Evolutionary conservation across 2,113 vertebrate genomes (phyloP), one percentile per base, ranked within the genome.

Genomic region (Syrmaticus mikado): DNA sequence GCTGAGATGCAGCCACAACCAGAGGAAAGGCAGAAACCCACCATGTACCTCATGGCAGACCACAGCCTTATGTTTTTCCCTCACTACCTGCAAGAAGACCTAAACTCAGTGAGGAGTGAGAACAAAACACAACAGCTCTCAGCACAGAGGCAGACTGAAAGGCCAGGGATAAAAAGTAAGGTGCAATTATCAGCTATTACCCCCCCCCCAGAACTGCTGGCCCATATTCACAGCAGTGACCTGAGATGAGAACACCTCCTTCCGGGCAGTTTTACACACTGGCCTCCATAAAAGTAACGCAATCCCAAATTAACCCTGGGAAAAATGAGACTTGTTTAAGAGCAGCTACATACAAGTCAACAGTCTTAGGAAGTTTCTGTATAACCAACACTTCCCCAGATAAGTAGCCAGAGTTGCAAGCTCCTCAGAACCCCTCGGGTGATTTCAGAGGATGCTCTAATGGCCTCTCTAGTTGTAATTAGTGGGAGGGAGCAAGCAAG

Each of bases 221-320:
- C 5, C 40, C 22, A 6, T 6, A 8, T 3, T 58, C 82, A 34
- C 52, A 58, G 1, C 0, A 25, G 21, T 0, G 3, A 55, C 2
- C n/a, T 0, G 20, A n/a, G 41, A 60, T 6, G 50, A 64, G 8
- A 89, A 7, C 71, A 71, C 12, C 28, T n/a, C 41, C 21, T 24
- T 58, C 36, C 0, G 11, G 27, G 11, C 8, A 76, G 48, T 4
- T 89, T 76, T 30, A 80, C 36, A 80, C 62, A 22, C 0, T 25
- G 18, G 28, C 46, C 79, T 38, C 82, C 40, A 25, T 5, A 22
- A 30, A 38, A 79, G 52, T 1, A 28, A 58, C 8, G 10, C 1
- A 20, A 72, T 43, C 40, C 38, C 62, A 79, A 67, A 3, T 4
- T 50, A 40, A 40, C 27, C 18, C 7, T 25, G 38, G 25, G 61